Evolutionary conservation across 2,113 vertebrate species (phyloP).

Genomic region (Microtus montanus): DNA sequence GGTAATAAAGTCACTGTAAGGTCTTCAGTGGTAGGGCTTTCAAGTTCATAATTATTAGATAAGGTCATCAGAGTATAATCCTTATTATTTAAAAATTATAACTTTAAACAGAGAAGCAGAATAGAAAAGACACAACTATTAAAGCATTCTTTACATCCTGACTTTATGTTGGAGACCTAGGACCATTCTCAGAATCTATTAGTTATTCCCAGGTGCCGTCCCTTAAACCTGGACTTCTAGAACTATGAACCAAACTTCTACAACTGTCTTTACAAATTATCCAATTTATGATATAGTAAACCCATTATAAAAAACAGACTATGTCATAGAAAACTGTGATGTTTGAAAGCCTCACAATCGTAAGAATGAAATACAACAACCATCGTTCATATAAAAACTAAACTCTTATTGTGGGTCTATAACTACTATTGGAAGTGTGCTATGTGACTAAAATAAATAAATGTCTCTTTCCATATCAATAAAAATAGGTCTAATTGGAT

Average conservation of each 20-base stretch:
- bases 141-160: background rate
- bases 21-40: background rate
- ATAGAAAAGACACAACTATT: background rate
- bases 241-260: background rate
- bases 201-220: background rate
- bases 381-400: background rate
- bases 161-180: background rate
- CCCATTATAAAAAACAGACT: background rate
- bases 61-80: rapidly evolving
- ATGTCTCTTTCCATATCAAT: too few relatives aligned
- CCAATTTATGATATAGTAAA: background rate
- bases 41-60: background rate
- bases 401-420: background rate
- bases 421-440: background rate
- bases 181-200: too few relatives aligned
- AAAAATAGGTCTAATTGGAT: too few relatives aligned
- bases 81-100: background rate
- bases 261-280: background rate
- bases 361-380: background rate
- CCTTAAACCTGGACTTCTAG: background rate
- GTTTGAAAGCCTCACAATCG: background rate
- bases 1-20: background rate
- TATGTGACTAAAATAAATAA: background rate
- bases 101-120: background rate
- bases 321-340: background rate